Evolutionary conservation across 2,113 vertebrate genomes (phyloP).

Genomic region (Chloebia gouldiae): DNA sequence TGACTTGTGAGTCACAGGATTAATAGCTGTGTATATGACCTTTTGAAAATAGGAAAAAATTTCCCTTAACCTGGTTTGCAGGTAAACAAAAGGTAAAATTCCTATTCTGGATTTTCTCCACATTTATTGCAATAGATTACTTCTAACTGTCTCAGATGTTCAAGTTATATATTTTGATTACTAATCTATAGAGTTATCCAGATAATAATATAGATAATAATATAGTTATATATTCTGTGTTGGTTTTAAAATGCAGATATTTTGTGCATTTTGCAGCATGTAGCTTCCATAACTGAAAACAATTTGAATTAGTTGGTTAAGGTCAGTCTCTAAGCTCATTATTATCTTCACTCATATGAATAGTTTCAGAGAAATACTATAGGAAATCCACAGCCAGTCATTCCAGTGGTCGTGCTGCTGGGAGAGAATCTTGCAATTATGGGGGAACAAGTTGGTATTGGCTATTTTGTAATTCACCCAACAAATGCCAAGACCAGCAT

Average conservation of each 20-base stretch:
- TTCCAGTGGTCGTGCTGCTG: not conserved
- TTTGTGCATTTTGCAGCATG: not conserved
- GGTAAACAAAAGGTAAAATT: not conserved
- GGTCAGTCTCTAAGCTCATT: not conserved
- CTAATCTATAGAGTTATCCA: not conserved
- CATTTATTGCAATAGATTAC: not conserved
- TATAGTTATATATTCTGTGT: not conserved
- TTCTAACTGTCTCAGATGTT: not conserved
- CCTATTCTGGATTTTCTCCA: not conserved
- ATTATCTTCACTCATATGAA: not conserved
- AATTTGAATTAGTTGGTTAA: not conserved
- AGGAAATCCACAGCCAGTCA: not conserved
- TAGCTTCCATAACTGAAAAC: not conserved
- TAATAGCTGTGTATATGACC: not conserved
- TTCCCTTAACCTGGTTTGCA: slow-evolving; percentile 15
- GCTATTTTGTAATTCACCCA: not conserved
- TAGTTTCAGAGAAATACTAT: not conserved
- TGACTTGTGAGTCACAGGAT: slow-evolving; percentile 50
- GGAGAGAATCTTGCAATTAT: not conserved
- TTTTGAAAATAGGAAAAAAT: not conserved
- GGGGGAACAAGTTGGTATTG: not conserved
- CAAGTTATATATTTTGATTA: not conserved
- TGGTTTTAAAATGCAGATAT: not conserved
- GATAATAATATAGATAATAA: not conserved
- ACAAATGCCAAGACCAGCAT: not conserved